Evolutionary conservation across 1,140 invertebrate genomes (phyloP), one percentile per base, ranked within the genome.

Genomic region (Schlechtendalia chinensis): DNA sequence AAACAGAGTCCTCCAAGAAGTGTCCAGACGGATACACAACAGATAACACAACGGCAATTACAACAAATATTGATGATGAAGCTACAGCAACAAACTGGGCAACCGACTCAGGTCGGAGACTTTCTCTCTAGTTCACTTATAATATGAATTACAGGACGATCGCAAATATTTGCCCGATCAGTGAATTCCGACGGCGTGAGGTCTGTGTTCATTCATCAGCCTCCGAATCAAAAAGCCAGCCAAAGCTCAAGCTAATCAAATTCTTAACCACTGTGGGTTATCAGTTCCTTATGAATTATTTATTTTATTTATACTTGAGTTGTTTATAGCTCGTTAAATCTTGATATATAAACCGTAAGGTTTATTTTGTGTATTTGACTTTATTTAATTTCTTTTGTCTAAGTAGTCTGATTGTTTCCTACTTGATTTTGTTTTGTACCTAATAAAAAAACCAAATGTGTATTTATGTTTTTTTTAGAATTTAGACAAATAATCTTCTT

Each of bases 41-140:
- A 85, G 56, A 82, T 85, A 45, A 83, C 82, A 22, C 82, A 82
- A 53, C 83, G 83, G 53, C 83, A 84, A 63, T 71, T 84, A 16
- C 83, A 84, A 71, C 82, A 83, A 32, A 75, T 83, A 79, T 74
- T 84, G 16, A 56, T 84, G 39, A 27, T 83, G 19, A 83, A 83
- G 53, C 82, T 83, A 72, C 83, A 84, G 39, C 82, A 83, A 56
- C 75, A 81, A 69, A 81, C 63, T 77, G 83, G 65, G 17, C 82
- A 45, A 50, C 81, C 32, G 84, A 81, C 83, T 24, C 82, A 29
- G 77, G 80, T 59, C 80, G 82, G 14, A n/a, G n/a, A n/a, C n/a
- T 50, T 71, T 53, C 6, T 14, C 24, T 54, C 0, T 5, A 32
- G 54, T 29, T 16, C 8, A 8, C 32, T 8, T 8, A 39, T 39